phyloP scores from a whole-genome alignment of 1,140 invertebrate genomes.

The Coenobita brevimanus region DNA sequence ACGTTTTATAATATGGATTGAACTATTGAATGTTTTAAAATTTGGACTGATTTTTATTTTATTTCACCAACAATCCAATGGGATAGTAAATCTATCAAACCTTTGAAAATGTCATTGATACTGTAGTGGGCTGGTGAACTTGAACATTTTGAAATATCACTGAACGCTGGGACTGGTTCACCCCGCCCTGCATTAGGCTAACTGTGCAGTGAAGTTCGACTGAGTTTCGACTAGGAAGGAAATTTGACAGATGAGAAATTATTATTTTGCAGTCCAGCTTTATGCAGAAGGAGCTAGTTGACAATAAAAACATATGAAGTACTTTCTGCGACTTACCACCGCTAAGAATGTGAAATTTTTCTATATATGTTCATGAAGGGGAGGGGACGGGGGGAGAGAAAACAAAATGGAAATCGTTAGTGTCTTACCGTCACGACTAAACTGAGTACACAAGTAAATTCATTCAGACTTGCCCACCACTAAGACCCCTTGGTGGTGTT shows the following conservation, averaged over 20 bases:
- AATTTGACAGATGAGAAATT: conserved; percentile 41
- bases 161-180: not conserved
- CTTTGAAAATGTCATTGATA: too few species aligned
- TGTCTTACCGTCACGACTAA: conserved; percentile 28
- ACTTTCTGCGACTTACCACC: conserved; percentile 64
- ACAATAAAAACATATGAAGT: conserved; percentile 48
- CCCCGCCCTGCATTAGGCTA: conserved; percentile 38
- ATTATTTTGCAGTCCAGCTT: conserved; percentile 54
- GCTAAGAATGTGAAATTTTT: conserved; percentile 68
- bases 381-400: conserved; percentile 37
- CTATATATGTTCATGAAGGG: conserved; percentile 62
- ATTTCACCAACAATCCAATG: too few species aligned
- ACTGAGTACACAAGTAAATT: conserved; percentile 8
- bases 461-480: not conserved
- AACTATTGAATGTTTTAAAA: too few species aligned
- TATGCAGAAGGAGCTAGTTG: conserved; percentile 59
- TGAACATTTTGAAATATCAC: too few species aligned
- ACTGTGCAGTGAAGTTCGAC: conserved; percentile 35
- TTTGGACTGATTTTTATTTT: too few species aligned
- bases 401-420: conserved; percentile 59
- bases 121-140: too few species aligned
- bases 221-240: conserved; percentile 48
- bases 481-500: too few species aligned
- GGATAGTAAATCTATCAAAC: too few species aligned
- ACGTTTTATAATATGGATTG: too few species aligned